Evolutionary conservation across 2,113 vertebrate species (phyloP).

Genomic region (Peromyscus polionotus): DNA sequence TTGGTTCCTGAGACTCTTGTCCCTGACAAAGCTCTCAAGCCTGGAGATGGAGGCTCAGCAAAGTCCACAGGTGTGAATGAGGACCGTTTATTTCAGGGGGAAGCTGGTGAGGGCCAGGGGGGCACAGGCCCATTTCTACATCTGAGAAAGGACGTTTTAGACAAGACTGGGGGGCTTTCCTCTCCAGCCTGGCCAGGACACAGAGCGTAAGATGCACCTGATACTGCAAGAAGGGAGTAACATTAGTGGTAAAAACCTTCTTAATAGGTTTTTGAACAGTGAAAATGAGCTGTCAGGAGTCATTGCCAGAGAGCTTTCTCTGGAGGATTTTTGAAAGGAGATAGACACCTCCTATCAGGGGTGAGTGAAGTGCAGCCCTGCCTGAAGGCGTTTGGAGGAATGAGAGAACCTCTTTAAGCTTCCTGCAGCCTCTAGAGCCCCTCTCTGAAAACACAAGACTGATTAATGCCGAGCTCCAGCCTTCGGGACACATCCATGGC

Average conservation of each 20-base stretch:
- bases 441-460: slow-evolving; percentile 26
- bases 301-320: slow-evolving; percentile 65
- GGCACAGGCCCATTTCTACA: not conserved
- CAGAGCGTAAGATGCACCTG: not conserved
- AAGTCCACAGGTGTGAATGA: not conserved
- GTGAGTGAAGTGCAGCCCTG: slow-evolving; percentile 60
- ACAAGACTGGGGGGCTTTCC: not conserved
- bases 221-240: slow-evolving; percentile 5
- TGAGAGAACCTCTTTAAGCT: slow-evolving; percentile 48
- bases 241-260: slow-evolving; percentile 32
- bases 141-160: not conserved
- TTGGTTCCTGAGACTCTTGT: not conserved
- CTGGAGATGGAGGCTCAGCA: not conserved
- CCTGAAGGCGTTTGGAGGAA: slow-evolving; percentile 43
- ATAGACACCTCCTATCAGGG: slow-evolving; percentile 59
- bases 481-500: not conserved
- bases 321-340: slow-evolving; percentile 66
- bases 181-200: not conserved
- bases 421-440: slow-evolving; percentile 45
- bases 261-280: slow-evolving; percentile 70
- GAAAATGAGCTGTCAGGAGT: slow-evolving; percentile 75
- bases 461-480: slow-evolving; percentile 33
- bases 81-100: not conserved
- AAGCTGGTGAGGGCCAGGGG: not conserved
- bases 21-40: not conserved